phyloP scores from a whole-genome alignment of 2,797 vertebrate species.

The Girardinus metallicus region DNA sequence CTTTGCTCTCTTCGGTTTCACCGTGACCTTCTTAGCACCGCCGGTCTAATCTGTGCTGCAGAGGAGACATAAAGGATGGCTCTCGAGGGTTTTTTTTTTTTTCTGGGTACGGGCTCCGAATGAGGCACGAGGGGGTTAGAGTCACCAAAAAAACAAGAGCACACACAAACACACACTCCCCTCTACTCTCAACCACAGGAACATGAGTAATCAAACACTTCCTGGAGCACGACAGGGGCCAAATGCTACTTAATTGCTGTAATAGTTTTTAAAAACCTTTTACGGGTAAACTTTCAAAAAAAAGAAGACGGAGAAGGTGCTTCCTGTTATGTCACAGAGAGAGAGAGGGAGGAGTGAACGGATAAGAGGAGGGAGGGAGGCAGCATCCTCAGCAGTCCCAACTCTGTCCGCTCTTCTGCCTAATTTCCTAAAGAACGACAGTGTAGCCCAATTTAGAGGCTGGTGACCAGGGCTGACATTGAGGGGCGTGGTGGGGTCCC shows the following conservation, averaged over 20 bases:
- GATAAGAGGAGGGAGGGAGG: slow-evolving; percentile 80
- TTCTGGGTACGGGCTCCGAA: slow-evolving; percentile 83
- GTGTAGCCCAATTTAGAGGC: slow-evolving; percentile 85
- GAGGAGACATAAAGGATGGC: slow-evolving; percentile 78
- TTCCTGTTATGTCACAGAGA: slow-evolving; percentile 36
- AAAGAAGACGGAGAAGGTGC: slow-evolving; percentile 49
- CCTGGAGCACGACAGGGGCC: slow-evolving; percentile 84
- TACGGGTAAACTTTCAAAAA: slow-evolving; percentile 77
- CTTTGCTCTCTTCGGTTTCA: slow-evolving; percentile 96
- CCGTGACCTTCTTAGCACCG: slow-evolving; percentile 97
- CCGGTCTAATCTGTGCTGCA: slow-evolving; percentile 89
- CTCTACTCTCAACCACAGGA: slow-evolving; percentile 81
- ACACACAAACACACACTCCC: slow-evolving; percentile 71
- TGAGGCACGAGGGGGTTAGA: slow-evolving; percentile 83
- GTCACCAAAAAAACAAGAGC: slow-evolving; percentile 85
- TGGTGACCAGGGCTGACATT: slow-evolving; percentile 84
- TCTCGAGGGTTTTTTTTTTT: slow-evolving; percentile 61
- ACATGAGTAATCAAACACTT: slow-evolving; percentile 92
- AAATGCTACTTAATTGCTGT: slow-evolving; percentile 93
- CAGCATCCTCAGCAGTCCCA: slow-evolving; percentile 74
- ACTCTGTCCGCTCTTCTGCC: slow-evolving; percentile 74
- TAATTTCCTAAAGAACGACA: slow-evolving; percentile 82
- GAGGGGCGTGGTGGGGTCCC: slow-evolving; percentile 86
- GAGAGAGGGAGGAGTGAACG: slow-evolving; percentile 70
- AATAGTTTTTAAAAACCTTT: slow-evolving; percentile 96